A percentile compares a stretch with the other conserved stretches of the same genome.
Conservation (phyloP, 1,140 invertebrate genomes). For the Hyles euphorbiae region DNA sequence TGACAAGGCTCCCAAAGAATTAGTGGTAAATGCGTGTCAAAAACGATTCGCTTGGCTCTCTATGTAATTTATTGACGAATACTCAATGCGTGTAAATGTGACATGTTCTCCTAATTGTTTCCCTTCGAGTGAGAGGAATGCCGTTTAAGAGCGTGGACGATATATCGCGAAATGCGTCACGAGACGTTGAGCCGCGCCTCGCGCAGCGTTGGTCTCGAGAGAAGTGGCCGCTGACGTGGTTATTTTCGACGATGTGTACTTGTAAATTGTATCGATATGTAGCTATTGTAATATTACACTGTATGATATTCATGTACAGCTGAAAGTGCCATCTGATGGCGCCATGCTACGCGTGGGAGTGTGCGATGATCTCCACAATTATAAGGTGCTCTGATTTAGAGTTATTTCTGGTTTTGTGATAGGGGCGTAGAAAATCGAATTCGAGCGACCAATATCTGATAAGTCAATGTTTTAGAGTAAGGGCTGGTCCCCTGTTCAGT, state of each 20-base stretch:
- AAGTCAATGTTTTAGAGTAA: slow-evolving; percentile 45
- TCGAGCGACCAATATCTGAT: slow-evolving; percentile 63
- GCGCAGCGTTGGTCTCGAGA: neutral
- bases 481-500: slow-evolving; percentile 57
- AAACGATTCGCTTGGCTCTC: slow-evolving; percentile 36
- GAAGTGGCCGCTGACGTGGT: slow-evolving; percentile 37
- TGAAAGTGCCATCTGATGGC: slow-evolving; percentile 63
- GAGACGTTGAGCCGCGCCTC: neutral
- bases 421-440: slow-evolving; percentile 52
- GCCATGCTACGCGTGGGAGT: slow-evolving; percentile 44
- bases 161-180: too few species aligned
- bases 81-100: slow-evolving; percentile 35
- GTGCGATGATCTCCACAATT: slow-evolving; percentile 71
- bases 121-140: neutral
- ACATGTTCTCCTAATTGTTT: too few species aligned
- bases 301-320: slow-evolving; percentile 67
- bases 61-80: slow-evolving; percentile 37
- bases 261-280: slow-evolving; percentile 69
- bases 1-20: slow-evolving; percentile 24
- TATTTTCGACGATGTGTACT: slow-evolving; percentile 47
- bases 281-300: slow-evolving; percentile 53
- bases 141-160: slow-evolving; percentile 4
- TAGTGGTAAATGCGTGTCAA: slow-evolving; percentile 6
- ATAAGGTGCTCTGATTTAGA: slow-evolving; percentile 73
- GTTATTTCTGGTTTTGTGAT: slow-evolving; percentile 69